Evolutionary conservation across 2,888 invertebrate species (phyloP).

Genomic region (Clostera curtula): DNA sequence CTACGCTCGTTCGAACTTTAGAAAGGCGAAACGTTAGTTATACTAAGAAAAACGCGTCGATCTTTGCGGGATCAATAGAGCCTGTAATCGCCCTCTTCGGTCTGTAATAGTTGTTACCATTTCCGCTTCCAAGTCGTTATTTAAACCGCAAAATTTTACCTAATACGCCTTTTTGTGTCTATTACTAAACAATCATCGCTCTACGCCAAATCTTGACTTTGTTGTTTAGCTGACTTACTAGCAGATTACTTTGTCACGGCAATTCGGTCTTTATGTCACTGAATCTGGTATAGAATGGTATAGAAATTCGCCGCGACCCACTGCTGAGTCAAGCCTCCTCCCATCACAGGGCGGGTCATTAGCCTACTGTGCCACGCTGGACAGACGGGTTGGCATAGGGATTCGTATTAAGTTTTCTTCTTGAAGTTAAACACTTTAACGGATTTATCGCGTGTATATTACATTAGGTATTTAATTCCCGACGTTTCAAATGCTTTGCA

Average conservation of each 20-base stretch:
- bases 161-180: constrained; percentile 25
- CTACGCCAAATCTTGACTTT: too few species aligned
- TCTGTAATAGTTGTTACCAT: constrained; percentile 20
- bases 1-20: constrained; percentile 13
- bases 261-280: too few species aligned
- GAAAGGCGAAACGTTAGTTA: constrained; percentile 18
- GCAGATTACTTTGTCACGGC: too few species aligned
- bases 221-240: constrained; percentile 1
- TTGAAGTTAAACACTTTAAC: too few species aligned
- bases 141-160: constrained; percentile 32
- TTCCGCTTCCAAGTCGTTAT: constrained; percentile 35
- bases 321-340: too few species aligned
- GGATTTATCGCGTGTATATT: constrained; percentile 2
- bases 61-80: constrained; percentile 36
- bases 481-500: constrained; percentile 14
- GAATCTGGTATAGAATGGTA: too few species aligned
- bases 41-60: constrained; percentile 23
- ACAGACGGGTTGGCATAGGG: too few species aligned
- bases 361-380: too few species aligned
- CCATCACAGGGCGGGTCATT: too few species aligned
- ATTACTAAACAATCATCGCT: constrained; percentile 14
- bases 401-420: too few species aligned
- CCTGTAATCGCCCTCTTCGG: constrained; percentile 9
- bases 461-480: neutral
- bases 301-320: too few species aligned